A percentile compares a stretch with the other conserved stretches of the same genome.
Evolutionary conservation across 2,113 vertebrate genomes (phyloP).

Genomic region (Sapayoa aenigma): DNA sequence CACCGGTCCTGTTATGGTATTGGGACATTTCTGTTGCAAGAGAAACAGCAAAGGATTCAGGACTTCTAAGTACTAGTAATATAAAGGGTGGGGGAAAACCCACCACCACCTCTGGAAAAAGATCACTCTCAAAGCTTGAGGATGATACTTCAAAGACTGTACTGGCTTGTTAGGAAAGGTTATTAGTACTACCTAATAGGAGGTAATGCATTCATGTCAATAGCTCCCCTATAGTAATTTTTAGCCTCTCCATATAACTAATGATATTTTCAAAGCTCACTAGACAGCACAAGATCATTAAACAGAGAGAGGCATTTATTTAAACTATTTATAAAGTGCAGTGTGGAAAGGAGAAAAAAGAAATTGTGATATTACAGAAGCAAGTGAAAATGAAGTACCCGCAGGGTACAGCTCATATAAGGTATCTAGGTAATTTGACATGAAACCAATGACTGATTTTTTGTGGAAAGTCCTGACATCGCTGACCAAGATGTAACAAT

Average conservation of each 20-base stretch:
- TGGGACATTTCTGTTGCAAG: not conserved
- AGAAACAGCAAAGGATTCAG: not conserved
- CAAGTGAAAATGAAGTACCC: not conserved
- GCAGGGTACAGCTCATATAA: not conserved
- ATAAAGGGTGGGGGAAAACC: not conserved
- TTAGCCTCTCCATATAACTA: not conserved
- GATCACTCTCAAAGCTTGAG: not conserved
- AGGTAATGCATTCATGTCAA: not conserved
- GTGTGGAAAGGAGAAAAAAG: not conserved
- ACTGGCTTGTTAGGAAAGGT: not conserved
- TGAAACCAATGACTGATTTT: not conserved
- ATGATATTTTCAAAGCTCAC: not conserved
- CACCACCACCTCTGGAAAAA: not conserved
- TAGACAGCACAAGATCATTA: not conserved
- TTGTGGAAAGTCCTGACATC: not conserved
- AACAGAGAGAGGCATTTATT: not conserved
- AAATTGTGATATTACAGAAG: not conserved
- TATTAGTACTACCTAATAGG: not conserved
- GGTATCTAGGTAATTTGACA: not conserved
- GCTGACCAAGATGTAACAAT: not conserved
- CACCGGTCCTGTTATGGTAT: accelerated
- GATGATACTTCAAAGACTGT: not conserved
- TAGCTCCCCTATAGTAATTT: not conserved
- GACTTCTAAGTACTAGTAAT: not conserved
- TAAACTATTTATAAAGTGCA: not conserved